Percentiles rank a stretch among this genome's conserved stretches.
phyloP scores from a whole-genome alignment of 2,797 vertebrate genomes.

The Crypturellus tataupa region DNA sequence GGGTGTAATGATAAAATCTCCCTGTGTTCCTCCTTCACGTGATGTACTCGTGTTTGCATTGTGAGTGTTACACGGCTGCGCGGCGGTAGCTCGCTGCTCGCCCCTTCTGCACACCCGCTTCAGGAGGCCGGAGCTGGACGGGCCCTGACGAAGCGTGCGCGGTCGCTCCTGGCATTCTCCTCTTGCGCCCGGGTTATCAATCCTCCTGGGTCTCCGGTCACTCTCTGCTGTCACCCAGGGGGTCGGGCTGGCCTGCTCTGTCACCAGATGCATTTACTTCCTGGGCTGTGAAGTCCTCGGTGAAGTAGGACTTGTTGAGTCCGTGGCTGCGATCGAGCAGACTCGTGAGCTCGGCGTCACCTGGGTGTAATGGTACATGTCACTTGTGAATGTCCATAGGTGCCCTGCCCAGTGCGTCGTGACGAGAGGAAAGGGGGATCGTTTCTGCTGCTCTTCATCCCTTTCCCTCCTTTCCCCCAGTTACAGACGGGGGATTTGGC shows the following conservation, averaged over 20 bases:
- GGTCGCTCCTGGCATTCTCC: neutral
- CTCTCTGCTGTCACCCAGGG: neutral
- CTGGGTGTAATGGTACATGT: neutral
- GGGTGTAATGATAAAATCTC: neutral
- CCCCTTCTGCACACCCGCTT: neutral
- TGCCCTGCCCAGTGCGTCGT: too few relatives aligned
- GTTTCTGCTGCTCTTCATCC: neutral
- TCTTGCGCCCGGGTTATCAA: neutral
- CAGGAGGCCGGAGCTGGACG: neutral
- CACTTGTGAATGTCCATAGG: rapidly evolving
- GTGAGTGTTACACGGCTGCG: neutral
- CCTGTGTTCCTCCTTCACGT: neutral
- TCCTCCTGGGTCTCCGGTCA: neutral
- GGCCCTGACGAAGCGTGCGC: neutral
- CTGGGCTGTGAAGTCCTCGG: neutral
- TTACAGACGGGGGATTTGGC: neutral
- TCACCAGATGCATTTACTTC: neutral
- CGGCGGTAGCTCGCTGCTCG: neutral
- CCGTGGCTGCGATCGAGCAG: neutral
- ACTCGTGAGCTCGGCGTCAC: neutral
- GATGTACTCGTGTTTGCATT: neutral
- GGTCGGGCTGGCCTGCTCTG: neutral
- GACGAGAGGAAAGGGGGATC: neutral
- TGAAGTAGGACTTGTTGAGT: rapidly evolving
- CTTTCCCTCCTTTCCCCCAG: neutral